Evolutionary conservation across 2,888 invertebrate genomes (phyloP), one percentile per base, ranked within the genome.

Genomic region (Plebejus anna): DNA sequence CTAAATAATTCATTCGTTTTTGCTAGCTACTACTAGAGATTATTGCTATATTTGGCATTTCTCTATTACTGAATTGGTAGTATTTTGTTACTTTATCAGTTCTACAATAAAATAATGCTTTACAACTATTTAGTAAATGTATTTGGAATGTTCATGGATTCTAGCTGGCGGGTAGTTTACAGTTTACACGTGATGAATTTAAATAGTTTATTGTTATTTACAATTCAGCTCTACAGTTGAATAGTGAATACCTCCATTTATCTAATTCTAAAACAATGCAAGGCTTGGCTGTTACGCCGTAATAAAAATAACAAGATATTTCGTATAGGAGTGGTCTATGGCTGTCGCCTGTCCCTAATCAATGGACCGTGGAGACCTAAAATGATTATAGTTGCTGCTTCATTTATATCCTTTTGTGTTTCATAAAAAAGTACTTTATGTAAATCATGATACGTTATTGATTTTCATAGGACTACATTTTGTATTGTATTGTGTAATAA

Each of bases 321-420:
- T 87, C 88, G 88, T 89, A 92, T 90, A 91, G 92, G 92, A 86
- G 92, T 84, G 91, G 88, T 90, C 90, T 90, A 91, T 90, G 86
- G 87, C 83, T 84, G 86, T 86, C 84, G 86, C 87, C 83, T 84
- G 86, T 86, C 84, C 85, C 84, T 84, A 83, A 83, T 83, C 83
- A 84, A 83, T 86, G 83, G 82, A 82, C 82, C 83, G 84, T 83
- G 83, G 84, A 84, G 85, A 76, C 79, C 78, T 78, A 75, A 73
- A 51, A 51, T 32, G 32, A 55, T 55, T 51, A 55, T 13, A 51
- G 55, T 73, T 32, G 32, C 5, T 42, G 42, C 28, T 55, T 55
- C 28, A 55, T 73, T 51, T 73, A 32, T 16, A 66, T 66, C 55
- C 28, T 22, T 71, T 71, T 9, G 71, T 71, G 61, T 4, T 11